Evolutionary conservation across 2,888 invertebrate species (phyloP), one percentile per base, ranked within the genome.

Genomic region (Chrysotoxum bicinctum): DNA sequence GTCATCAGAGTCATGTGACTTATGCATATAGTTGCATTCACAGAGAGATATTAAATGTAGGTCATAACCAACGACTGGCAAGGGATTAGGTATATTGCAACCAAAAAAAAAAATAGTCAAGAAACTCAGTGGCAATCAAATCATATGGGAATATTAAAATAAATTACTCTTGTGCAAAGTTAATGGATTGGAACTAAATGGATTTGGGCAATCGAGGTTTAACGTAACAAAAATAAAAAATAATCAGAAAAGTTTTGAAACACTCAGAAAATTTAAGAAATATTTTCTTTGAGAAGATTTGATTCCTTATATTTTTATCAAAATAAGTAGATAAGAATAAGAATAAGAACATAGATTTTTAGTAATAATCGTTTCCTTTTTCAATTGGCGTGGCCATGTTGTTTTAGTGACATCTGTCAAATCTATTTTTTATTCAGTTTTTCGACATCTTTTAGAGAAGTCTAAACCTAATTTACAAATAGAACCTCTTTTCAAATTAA

Each of bases 11-110:
- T 35, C 62, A 73, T 69, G 75, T 30, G 37, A 21, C 52, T 56
- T 64, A 50, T 73, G n/a, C n/a, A 50, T 8, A n/a, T 60, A 64
- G 35, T 76, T 81, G 37, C 73, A 73, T 60, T 54, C 26, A 48
- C 9, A 48, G 40, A 64, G 32, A 23, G 9, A 21, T 14, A 14
- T 2, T 10, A 21, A 73, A 79, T 70, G 10, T 79, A 50, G 79
- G 79, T 75, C 83, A 78, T n/a, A 19, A 3, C 16, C 32, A 50
- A 40, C 23, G 32, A 10, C 66, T 45, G 48, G n/a, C 37, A 45
- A 60, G 74, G 73, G 73, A 74, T 68, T 58, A n/a, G n/a, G n/a
- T n/a, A 54, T 14, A 40, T 12, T 58, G 45, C 9, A 35, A n/a
- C 14, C 43, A 35, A 64, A 43, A 37, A 43, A 45, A 19, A 43